These are phyloP conservation scores for Eumacrocentrus americanus DNA, from an alignment of 2,888 invertebrate genomes.

Conservation along the genomic window DNA sequence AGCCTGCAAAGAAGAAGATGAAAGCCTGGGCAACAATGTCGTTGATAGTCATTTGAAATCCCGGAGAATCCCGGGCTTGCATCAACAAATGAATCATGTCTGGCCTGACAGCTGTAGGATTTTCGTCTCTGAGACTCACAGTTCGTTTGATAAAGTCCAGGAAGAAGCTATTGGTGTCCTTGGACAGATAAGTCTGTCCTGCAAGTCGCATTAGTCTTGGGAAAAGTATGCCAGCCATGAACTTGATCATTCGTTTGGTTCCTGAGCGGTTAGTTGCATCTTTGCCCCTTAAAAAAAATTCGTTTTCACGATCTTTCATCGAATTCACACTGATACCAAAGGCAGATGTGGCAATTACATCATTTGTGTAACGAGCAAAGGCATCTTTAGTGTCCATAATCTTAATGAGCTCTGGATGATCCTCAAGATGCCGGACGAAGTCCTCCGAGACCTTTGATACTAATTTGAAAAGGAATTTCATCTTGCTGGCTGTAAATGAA, in stretches of 20 bases:
- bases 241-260: conserved; percentile 17
- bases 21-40: conserved; percentile 63
- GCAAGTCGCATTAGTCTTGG: conserved; percentile 33
- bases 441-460: conserved; percentile 42
- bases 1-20: conserved; percentile 51
- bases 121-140: conserved; percentile 61
- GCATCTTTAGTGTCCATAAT: conserved; percentile 62
- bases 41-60: conserved; percentile 37
- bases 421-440: conserved; percentile 39
- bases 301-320: conserved; percentile 63
- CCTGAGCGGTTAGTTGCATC: conserved; percentile 37
- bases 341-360: conserved; percentile 67
- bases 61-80: conserved; percentile 53
- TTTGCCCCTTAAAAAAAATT: conserved; percentile 63
- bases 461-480: conserved; percentile 48
- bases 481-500: conserved; percentile 48
- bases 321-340: conserved; percentile 68
- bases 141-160: conserved; percentile 51
- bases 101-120: conserved; percentile 63
- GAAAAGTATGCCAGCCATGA: conserved; percentile 21
- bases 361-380: conserved; percentile 65
- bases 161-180: conserved; percentile 32
- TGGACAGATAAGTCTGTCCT: conserved; percentile 31
- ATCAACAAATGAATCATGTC: conserved; percentile 68
- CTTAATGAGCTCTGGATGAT: conserved; percentile 40